Percentiles rank a stretch among this genome's conserved stretches.
Conservation (phyloP, 2,797 vertebrate species). For the Diplodus sargus region DNA sequence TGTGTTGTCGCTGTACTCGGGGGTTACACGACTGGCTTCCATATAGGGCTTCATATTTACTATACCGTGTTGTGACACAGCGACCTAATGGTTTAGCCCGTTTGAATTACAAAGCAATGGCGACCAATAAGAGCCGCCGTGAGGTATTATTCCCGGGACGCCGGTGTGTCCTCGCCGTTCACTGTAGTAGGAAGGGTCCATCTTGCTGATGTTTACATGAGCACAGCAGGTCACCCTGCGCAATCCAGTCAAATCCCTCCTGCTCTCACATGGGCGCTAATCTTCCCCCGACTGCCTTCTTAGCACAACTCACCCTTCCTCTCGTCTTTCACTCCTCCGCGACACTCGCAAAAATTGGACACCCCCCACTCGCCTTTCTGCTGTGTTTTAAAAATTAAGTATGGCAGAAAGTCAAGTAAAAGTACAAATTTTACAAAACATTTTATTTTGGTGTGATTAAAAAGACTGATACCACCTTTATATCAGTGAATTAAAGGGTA, state of each 20-base stretch:
- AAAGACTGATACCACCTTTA: not conserved
- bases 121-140: not conserved
- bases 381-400: not conserved
- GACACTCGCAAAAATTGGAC: conserved; percentile 32
- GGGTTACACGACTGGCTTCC: conserved; percentile 13
- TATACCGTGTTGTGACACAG: not conserved
- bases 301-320: conserved; percentile 52
- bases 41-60: conserved; percentile 7
- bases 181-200: conserved; percentile 40
- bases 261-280: conserved; percentile 79
- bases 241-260: conserved; percentile 80
- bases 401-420: not conserved
- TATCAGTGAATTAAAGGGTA: not conserved
- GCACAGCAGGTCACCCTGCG: conserved; percentile 74
- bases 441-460: not conserved
- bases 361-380: not conserved
- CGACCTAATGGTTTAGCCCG: not conserved
- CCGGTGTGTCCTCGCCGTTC: conserved; percentile 34
- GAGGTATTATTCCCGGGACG: not conserved
- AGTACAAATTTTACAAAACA: not conserved
- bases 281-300: conserved; percentile 79
- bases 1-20: conserved; percentile 29
- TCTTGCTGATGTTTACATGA: conserved; percentile 74
- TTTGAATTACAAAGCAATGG: not conserved
- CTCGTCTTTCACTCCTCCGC: conserved; percentile 21